Evolutionary conservation across 2,797 vertebrate genomes (phyloP).

Genomic region (Arnoldichthys spilopterus): DNA sequence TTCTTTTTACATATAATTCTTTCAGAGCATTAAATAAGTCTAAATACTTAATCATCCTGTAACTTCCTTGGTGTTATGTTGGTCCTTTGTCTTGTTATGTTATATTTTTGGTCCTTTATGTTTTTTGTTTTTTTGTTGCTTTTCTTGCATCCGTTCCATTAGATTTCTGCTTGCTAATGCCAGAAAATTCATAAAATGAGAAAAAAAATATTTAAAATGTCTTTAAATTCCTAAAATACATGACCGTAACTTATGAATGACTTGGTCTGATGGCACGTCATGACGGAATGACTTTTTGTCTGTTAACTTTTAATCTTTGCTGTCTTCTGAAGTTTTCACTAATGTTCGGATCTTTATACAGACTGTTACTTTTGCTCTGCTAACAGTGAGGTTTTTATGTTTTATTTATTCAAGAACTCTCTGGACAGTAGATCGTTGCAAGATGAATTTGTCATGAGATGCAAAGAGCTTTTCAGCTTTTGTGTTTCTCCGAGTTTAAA

Average conservation of each 20-base stretch:
- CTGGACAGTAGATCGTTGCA: not conserved
- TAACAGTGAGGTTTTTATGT: not conserved
- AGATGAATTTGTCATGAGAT: not conserved
- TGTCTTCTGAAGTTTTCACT: not conserved
- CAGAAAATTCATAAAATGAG: not conserved
- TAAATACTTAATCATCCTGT: constrained; percentile 7
- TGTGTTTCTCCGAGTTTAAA: constrained; percentile 48
- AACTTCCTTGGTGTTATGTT: constrained; percentile 16
- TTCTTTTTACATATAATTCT: constrained; percentile 4
- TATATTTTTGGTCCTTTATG: not conserved
- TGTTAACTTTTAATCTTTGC: not conserved
- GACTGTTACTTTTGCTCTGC: constrained; percentile 8
- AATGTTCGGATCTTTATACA: not conserved
- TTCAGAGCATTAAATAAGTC: constrained; percentile 40
- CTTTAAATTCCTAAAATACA: constrained; percentile 22
- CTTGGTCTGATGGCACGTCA: not conserved
- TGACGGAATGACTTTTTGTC: constrained; percentile 4
- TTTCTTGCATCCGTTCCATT: constrained; percentile 6
- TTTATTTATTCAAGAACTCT: constrained; percentile 28
- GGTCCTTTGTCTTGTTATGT: not conserved
- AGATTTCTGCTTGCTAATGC: not conserved
- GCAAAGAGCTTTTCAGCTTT: constrained; percentile 12
- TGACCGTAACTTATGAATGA: constrained; percentile 36
- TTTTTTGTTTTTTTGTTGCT: constrained; percentile 12
- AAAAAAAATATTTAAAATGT: not conserved